Percentiles rank a stretch among this genome's conserved stretches.
These are phyloP conservation scores for Hemistola chrysoprasaria DNA, from an alignment of 2,888 invertebrate species.

Conservation along the genomic window DNA sequence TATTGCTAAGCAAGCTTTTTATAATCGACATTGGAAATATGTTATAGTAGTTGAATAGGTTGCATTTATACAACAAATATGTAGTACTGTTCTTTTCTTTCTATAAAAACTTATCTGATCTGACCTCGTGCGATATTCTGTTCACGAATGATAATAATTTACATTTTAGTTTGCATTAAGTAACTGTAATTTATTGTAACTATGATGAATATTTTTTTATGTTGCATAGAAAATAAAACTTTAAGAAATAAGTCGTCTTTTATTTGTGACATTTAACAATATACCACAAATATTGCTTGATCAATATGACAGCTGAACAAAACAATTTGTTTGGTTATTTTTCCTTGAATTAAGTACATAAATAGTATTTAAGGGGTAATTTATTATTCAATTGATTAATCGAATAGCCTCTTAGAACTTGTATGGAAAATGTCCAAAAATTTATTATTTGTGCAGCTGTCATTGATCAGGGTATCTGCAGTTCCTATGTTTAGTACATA, in stretches of 20 bases:
- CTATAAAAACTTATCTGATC: constrained; percentile 38
- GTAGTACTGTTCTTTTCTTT: constrained; percentile 42
- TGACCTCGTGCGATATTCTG: constrained; percentile 53
- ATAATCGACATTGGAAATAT: constrained; percentile 46
- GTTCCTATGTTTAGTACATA: too few species aligned
- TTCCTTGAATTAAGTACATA: too few species aligned
- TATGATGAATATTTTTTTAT: constrained; percentile 83
- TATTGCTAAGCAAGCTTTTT: constrained; percentile 57
- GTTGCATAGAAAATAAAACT: constrained; percentile 82
- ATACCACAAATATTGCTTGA: too few species aligned
- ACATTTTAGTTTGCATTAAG: constrained; percentile 76
- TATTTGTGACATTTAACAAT: too few species aligned
- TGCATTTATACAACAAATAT: constrained; percentile 60
- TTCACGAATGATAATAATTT: constrained; percentile 71
- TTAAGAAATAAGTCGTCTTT: constrained; percentile 69
- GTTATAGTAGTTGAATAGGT: constrained; percentile 55
- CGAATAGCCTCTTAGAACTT: too few species aligned
- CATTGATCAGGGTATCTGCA: too few species aligned
- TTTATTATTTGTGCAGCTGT: too few species aligned
- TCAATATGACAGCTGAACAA: too few species aligned
- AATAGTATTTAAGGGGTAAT: too few species aligned
- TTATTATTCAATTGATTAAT: too few species aligned
- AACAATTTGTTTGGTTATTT: too few species aligned
- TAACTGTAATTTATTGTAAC: constrained; percentile 81
- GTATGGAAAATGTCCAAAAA: too few species aligned